A percentile compares a stretch with the other conserved stretches of the same genome.
phyloP scores from a whole-genome alignment of 2,113 vertebrate genomes.

The Elephas maximus region DNA sequence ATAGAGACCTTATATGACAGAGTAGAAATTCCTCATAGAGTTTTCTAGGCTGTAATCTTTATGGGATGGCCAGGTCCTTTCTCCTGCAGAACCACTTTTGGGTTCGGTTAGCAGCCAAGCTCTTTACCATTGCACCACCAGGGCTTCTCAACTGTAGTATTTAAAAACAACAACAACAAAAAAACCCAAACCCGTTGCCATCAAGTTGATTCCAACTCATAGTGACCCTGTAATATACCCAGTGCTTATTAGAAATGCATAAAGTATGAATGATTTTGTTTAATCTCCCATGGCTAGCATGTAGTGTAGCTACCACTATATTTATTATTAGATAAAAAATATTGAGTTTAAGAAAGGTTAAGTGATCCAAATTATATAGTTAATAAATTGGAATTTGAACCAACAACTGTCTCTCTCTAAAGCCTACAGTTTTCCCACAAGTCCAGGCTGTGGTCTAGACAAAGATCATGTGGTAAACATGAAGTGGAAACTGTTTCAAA shows the following conservation, averaged over 20 bases:
- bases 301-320: background rate
- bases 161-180: too few species aligned
- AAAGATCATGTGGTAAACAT: background rate
- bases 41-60: too few species aligned
- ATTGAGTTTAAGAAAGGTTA: background rate
- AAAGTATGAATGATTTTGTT: background rate
- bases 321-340: background rate
- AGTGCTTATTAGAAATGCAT: background rate
- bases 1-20: too few species aligned
- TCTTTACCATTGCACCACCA: too few species aligned
- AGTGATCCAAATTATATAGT: background rate
- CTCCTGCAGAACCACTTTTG: too few species aligned
- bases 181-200: too few species aligned
- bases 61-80: too few species aligned
- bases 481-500: background rate
- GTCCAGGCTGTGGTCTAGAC: background rate
- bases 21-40: too few species aligned
- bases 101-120: too few species aligned
- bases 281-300: background rate
- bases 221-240: too few species aligned
- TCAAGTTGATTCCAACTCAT: too few species aligned
- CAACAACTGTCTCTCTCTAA: background rate
- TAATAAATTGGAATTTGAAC: background rate
- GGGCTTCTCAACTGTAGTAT: too few species aligned
- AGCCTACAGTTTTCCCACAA: background rate